Evolutionary conservation across 2,888 invertebrate genomes (phyloP).

Genomic region (Acleris holmiana): DNA sequence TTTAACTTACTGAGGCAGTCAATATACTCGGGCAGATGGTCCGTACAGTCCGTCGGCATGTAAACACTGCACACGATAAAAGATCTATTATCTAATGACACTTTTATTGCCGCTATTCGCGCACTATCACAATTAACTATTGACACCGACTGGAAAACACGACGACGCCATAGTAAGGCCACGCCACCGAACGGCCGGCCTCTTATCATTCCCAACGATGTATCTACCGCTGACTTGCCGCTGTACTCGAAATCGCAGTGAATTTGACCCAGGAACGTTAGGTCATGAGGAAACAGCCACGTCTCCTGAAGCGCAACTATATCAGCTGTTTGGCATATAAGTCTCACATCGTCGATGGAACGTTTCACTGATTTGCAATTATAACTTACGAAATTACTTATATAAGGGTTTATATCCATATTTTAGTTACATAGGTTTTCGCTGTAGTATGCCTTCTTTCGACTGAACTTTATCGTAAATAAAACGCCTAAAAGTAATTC

Average conservation of each 20-base stretch:
- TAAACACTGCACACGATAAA: not conserved
- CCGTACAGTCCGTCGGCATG: constrained; percentile 1
- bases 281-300: not conserved
- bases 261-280: not conserved
- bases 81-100: not conserved
- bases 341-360: not conserved
- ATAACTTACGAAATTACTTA: no score
- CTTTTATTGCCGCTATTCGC: not conserved
- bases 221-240: not conserved
- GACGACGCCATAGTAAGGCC: not conserved
- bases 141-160: not conserved
- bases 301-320: not conserved
- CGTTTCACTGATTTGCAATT: no score
- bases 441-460: not conserved
- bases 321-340: not conserved
- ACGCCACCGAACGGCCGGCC: not conserved
- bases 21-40: not conserved
- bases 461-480: not conserved
- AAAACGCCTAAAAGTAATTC: not conserved
- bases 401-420: not conserved
- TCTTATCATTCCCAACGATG: not conserved
- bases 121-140: not conserved
- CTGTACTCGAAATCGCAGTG: not conserved
- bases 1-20: not conserved
- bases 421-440: not conserved